Evolutionary conservation across 2,113 vertebrate species (phyloP).

Genomic region (Ctenodactylus gundi): DNA sequence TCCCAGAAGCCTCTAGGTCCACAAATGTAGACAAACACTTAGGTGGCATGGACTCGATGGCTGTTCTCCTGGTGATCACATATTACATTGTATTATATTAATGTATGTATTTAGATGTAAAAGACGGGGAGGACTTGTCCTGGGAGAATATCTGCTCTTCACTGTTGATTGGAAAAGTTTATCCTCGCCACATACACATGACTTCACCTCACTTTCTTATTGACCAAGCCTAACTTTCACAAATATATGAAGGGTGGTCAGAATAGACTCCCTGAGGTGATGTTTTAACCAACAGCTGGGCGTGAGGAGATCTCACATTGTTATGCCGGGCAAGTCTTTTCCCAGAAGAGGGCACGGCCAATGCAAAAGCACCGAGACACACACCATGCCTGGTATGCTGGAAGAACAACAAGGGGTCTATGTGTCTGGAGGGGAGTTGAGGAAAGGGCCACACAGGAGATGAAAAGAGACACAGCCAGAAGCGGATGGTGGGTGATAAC

Average conservation of each 20-base stretch:
- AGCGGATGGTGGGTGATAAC: fast-evolving
- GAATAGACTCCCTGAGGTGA: not conserved
- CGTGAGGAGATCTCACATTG: not conserved
- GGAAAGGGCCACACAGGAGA: not conserved
- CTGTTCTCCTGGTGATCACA: too few species aligned
- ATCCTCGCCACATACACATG: too few species aligned
- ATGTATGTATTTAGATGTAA: too few species aligned
- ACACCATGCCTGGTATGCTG: too few species aligned
- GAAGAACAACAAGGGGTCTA: not conserved
- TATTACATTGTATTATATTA: too few species aligned
- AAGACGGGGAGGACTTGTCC: too few species aligned
- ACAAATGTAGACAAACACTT: fast-evolving
- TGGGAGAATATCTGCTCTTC: not conserved
- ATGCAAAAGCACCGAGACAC: not conserved
- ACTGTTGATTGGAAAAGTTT: not conserved
- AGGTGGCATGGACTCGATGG: too few species aligned
- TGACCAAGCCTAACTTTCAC: not conserved
- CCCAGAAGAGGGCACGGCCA: not conserved
- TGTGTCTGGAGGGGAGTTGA: too few species aligned
- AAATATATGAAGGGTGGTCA: too few species aligned
- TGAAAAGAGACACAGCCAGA: not conserved
- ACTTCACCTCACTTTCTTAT: not conserved
- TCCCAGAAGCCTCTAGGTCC: fast-evolving
- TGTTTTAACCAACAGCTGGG: not conserved
- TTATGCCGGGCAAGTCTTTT: not conserved